Percentiles rank a stretch among this genome's conserved stretches.
These are phyloP conservation scores for Monochamus alternatus DNA, from an alignment of 2,888 invertebrate species.

Conservation along the genomic window DNA sequence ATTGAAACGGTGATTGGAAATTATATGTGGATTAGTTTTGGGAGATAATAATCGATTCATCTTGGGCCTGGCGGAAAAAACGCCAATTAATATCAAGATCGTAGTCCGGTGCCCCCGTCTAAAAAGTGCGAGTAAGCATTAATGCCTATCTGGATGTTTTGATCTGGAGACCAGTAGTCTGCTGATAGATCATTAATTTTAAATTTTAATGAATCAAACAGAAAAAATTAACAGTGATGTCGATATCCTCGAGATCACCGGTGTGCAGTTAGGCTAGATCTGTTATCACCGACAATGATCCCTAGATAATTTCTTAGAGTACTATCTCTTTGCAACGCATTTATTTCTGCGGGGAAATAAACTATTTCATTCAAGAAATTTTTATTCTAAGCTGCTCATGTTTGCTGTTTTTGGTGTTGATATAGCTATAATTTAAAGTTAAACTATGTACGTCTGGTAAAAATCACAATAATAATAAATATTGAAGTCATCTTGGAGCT, in stretches of 20 bases:
- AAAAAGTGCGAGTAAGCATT: neutral
- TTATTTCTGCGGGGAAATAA: too few relatives aligned
- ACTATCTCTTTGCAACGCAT: too few relatives aligned
- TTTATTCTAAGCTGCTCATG: too few relatives aligned
- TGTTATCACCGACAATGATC: too few relatives aligned
- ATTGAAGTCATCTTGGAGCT: too few relatives aligned
- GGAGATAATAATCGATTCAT: constrained; percentile 27
- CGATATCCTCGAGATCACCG: neutral
- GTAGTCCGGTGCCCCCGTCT: neutral
- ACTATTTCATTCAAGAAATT: too few relatives aligned
- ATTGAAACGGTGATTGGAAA: constrained; percentile 32
- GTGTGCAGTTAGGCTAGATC: too few relatives aligned
- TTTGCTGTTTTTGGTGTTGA: too few relatives aligned
- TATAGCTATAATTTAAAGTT: too few relatives aligned
- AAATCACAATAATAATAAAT: too few relatives aligned
- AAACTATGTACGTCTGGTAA: too few relatives aligned
- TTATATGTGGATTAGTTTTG: constrained; percentile 25
- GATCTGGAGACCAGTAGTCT: neutral
- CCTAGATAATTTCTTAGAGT: too few relatives aligned
- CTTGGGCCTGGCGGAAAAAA: constrained; percentile 6
- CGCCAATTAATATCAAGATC: constrained; percentile 15
- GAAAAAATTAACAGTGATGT: neutral
- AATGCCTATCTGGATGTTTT: neutral
- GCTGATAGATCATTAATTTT: neutral
- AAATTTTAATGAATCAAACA: neutral